These are phyloP conservation scores for Chelonoidis abingdonii DNA, from an alignment of 2,113 vertebrate species.

Conservation along the genomic window DNA sequence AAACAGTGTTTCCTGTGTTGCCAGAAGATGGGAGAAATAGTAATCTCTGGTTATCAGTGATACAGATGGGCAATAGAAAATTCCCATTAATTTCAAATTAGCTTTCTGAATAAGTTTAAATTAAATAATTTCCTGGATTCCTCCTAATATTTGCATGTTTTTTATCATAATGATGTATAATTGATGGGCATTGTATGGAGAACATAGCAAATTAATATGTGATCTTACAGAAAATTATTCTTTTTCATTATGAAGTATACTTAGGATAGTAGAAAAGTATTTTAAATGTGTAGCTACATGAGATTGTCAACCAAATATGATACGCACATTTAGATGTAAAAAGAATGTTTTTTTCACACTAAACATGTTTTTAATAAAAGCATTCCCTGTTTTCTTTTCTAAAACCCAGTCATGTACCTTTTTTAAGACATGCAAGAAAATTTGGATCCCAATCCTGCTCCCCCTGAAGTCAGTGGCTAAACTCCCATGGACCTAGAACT, in stretches of 20 bases:
- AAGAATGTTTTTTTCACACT: not conserved
- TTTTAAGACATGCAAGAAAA: not conserved
- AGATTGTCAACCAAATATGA: not conserved
- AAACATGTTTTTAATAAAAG: not conserved
- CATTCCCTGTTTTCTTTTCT: not conserved
- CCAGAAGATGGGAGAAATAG: not conserved
- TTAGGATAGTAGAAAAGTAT: not conserved
- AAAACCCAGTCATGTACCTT: not conserved
- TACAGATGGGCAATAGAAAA: not conserved
- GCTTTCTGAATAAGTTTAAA: conserved; percentile 14
- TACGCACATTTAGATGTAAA: not conserved
- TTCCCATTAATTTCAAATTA: not conserved
- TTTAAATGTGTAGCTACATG: not conserved
- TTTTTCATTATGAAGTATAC: not conserved
- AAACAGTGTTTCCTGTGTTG: not conserved
- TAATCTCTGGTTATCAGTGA: not conserved
- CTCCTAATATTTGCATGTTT: not conserved
- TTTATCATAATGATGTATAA: not conserved
- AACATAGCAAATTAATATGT: not conserved
- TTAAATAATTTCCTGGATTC: not conserved
- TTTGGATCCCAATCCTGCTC: not conserved
- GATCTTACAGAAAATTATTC: not conserved
- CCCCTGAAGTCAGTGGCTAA: not conserved
- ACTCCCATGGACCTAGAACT: not conserved
- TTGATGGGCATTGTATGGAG: not conserved